Percentiles rank a stretch among this genome's conserved stretches.
phyloP scores from a whole-genome alignment of 2,888 invertebrate species.

The Linnaemya tessellans region DNA sequence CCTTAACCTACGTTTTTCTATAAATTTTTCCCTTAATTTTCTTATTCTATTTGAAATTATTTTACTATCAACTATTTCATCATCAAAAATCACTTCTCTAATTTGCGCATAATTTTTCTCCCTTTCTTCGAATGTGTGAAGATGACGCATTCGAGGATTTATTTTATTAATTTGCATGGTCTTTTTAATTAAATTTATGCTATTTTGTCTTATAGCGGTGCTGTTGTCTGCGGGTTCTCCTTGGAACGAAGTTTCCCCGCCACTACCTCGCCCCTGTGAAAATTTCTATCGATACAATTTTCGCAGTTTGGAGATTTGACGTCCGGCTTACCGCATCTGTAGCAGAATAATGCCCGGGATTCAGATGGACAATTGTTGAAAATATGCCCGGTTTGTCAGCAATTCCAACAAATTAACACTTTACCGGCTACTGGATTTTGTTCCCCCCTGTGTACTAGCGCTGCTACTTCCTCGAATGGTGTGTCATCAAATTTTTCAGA shows the following conservation, averaged over 20 bases:
- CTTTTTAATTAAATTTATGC: background rate
- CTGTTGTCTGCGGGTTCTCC: too few species aligned
- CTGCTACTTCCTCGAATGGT: background rate
- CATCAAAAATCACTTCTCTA: constrained; percentile 23
- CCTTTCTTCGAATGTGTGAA: background rate
- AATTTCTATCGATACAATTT: background rate
- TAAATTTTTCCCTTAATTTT: constrained; percentile 23
- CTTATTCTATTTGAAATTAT: background rate
- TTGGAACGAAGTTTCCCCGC: constrained; percentile 16
- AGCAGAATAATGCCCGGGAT: constrained; percentile 41
- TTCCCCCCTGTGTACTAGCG: background rate
- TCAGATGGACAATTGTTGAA: constrained; percentile 42
- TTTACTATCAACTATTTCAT: background rate
- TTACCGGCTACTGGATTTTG: background rate
- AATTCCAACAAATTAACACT: constrained; percentile 44
- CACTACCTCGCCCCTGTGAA: too few species aligned
- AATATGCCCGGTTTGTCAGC: constrained; percentile 18
- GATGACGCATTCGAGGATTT: background rate
- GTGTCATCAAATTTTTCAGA: background rate
- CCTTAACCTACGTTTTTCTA: background rate
- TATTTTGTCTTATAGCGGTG: background rate
- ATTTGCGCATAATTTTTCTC: background rate
- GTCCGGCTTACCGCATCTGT: background rate
- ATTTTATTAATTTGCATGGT: background rate
- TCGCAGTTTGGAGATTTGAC: constrained; percentile 9